Conservation (phyloP, 2,888 invertebrate species). For the Heteropelma amictum region DNA sequence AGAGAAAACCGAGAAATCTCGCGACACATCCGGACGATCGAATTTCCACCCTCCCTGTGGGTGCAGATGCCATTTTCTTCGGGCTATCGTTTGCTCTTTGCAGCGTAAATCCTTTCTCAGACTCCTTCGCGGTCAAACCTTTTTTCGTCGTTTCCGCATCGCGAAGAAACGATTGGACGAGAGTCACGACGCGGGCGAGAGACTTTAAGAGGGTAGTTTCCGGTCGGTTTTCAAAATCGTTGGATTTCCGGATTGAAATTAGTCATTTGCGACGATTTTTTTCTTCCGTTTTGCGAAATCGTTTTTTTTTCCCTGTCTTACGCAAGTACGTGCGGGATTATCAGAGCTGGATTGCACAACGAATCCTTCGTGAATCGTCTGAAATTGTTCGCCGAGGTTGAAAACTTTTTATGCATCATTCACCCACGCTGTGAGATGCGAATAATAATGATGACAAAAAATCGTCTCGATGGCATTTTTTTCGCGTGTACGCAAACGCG, state of each 20-base stretch:
- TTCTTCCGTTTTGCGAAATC: background rate
- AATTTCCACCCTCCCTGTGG: slow-evolving; percentile 2
- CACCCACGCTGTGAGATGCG: background rate
- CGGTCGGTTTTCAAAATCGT: too few relatives aligned
- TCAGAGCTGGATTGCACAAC: background rate
- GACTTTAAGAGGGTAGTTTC: background rate
- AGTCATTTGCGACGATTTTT: background rate
- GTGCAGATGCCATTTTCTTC: background rate
- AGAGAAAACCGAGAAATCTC: background rate
- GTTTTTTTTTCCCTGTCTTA: background rate
- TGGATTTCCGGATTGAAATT: slow-evolving; percentile 41
- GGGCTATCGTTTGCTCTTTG: background rate
- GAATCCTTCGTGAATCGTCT: background rate
- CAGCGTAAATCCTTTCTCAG: slow-evolving; percentile 17
- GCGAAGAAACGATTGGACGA: slow-evolving; percentile 3
- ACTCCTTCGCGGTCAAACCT: background rate
- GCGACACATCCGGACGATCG: slow-evolving; percentile 4
- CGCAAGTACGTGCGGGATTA: background rate
- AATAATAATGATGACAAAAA: too few relatives aligned
- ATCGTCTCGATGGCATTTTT: background rate
- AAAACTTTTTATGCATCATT: background rate
- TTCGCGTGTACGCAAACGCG: background rate
- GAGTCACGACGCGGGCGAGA: background rate
- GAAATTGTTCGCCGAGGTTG: background rate
- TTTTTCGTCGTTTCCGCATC: background rate